phyloP scores from a whole-genome alignment of 2,888 invertebrate genomes.

The Resseliella maxima region DNA sequence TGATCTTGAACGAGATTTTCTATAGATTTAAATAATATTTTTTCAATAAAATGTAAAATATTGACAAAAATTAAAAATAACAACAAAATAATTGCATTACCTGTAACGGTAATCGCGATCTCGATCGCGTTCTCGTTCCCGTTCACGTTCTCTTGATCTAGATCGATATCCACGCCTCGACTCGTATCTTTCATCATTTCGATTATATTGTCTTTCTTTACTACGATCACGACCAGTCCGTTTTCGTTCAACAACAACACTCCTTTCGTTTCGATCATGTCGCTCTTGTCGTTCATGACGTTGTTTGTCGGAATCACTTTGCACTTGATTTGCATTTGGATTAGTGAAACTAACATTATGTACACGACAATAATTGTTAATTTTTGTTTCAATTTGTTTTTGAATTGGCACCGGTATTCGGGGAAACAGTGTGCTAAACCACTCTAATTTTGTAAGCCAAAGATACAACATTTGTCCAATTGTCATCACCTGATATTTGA shows the following conservation, averaged over 20 bases:
- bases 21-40: background rate
- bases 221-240: conserved; percentile 37
- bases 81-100: conserved; percentile 60
- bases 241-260: conserved; percentile 32
- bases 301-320: conserved; percentile 15
- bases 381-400: conserved; percentile 86
- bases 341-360: conserved; percentile 64
- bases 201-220: background rate
- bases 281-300: conserved; percentile 29
- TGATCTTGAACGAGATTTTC: conserved; percentile 60
- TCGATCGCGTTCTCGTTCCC: conserved; percentile 61
- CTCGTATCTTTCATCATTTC: conserved; percentile 9
- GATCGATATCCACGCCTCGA: conserved; percentile 26
- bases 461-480: conserved; percentile 93
- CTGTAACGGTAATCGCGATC: conserved; percentile 61
- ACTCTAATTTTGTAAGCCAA: conserved; percentile 95
- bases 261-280: too few relatives aligned
- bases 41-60: background rate
- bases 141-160: conserved; percentile 60
- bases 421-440: conserved; percentile 99
- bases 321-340: background rate
- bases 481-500: conserved; percentile 72
- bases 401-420: conserved; percentile 98
- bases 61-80: conserved; percentile 60
- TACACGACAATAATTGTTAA: conserved; percentile 73